phyloP scores from a whole-genome alignment of 2,888 invertebrate genomes.

The Caenorhabditis japonica region DNA sequence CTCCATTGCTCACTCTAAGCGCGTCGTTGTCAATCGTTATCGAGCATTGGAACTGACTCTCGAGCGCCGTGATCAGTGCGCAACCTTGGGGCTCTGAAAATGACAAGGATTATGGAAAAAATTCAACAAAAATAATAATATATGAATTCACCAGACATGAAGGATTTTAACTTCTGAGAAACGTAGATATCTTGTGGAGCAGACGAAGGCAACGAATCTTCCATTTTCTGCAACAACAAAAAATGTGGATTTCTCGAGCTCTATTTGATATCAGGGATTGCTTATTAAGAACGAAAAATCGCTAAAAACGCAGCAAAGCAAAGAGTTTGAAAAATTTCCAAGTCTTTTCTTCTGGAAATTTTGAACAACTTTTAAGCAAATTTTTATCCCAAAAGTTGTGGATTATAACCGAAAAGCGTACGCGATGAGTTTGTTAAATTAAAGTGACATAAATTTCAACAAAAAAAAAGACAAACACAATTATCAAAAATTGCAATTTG shows the following conservation, averaged over 20 bases:
- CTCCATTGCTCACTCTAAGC: not conserved
- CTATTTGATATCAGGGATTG: no score
- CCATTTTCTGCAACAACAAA: conserved; percentile 18
- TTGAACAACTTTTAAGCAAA: no score
- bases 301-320: no score
- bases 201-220: not conserved
- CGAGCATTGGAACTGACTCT: conserved; percentile 33
- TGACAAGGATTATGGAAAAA: not conserved
- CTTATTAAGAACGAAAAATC: no score
- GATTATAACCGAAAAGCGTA: no score
- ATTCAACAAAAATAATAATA: not conserved
- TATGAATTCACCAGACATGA: conserved; percentile 40
- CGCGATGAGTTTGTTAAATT: no score
- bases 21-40: conserved; percentile 26
- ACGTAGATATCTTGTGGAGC: conserved; percentile 17
- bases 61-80: conserved; percentile 25
- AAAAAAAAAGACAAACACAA: not conserved
- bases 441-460: not conserved
- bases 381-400: no score
- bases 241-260: not conserved
- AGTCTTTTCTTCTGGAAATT: no score
- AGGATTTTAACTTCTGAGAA: conserved; percentile 38
- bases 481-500: no score
- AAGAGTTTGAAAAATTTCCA: no score
- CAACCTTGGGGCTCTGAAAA: conserved; percentile 44